Evolutionary conservation across 2,113 vertebrate genomes (phyloP).

Genomic region (Chiloscyllium plagiosum): DNA sequence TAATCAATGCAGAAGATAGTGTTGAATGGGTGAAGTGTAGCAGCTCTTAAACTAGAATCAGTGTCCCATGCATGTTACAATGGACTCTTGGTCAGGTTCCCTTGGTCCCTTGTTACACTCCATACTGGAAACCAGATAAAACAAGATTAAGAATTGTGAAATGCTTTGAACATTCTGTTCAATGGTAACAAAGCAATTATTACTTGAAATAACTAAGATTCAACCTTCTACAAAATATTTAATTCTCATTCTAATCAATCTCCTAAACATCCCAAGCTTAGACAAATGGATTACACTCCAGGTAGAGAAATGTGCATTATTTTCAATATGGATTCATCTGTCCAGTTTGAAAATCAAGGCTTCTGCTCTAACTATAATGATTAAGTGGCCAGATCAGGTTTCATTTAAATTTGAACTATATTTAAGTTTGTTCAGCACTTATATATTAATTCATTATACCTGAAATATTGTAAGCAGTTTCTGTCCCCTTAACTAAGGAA

Average conservation of each 20-base stretch:
- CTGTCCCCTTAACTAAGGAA: no score
- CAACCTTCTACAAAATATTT: neutral
- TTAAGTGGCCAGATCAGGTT: neutral
- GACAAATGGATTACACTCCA: neutral
- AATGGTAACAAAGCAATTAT: no score
- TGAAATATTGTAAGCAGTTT: no score
- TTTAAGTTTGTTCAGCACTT: neutral
- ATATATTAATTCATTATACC: neutral
- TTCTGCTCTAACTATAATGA: neutral
- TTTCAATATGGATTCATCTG: neutral
- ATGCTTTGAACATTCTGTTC: neutral
- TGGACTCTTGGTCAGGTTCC: neutral
- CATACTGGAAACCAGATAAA: neutral
- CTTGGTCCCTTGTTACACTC: neutral
- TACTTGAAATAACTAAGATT: neutral
- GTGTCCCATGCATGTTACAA: neutral
- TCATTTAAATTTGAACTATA: neutral
- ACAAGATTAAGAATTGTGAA: neutral
- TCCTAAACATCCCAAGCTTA: neutral
- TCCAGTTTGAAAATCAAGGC: neutral
- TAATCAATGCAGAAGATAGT: neutral
- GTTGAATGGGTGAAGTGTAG: neutral
- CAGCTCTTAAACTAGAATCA: neutral
- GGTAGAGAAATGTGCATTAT: neutral
- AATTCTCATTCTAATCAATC: neutral